Evolutionary conservation across 2,797 vertebrate species (phyloP).

Genomic region (Anisognathus igniventris): DNA sequence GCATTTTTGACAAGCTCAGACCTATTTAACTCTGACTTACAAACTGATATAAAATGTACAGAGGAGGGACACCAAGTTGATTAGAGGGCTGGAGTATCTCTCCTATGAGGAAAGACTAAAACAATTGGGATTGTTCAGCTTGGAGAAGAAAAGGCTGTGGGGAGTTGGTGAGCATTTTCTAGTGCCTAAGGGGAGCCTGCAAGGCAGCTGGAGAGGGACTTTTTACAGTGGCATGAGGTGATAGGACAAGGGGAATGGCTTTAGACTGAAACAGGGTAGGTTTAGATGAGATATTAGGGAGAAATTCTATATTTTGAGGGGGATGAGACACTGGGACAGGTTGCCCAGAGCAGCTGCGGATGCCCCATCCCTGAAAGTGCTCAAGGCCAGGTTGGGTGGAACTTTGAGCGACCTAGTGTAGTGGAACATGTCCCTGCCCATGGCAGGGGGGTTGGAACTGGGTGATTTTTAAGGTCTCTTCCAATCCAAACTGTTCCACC

Average conservation of each 20-base stretch:
- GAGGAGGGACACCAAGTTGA: too few relatives aligned
- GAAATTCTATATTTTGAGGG: background rate
- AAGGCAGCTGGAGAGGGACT: background rate
- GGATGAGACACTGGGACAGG: background rate
- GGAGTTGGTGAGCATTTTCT: background rate
- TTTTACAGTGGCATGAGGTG: background rate
- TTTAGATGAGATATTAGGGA: background rate
- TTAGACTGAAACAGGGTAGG: background rate
- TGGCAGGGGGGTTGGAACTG: accelerated
- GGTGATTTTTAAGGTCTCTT: background rate
- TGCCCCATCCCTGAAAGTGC: background rate
- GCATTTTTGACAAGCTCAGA: background rate
- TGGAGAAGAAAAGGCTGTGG: background rate
- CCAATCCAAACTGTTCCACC: too few relatives aligned
- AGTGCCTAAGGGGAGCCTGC: background rate
- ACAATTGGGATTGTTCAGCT: background rate
- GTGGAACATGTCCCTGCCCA: background rate
- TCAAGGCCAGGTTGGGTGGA: background rate
- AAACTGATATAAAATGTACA: background rate
- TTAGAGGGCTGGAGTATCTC: background rate
- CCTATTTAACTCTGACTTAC: background rate
- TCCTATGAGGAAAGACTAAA: background rate
- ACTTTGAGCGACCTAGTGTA: accelerated
- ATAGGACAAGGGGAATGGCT: background rate
- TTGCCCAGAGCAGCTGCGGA: background rate